Conservation (phyloP, 2,888 invertebrate genomes). For the Apoda limacodes region DNA sequence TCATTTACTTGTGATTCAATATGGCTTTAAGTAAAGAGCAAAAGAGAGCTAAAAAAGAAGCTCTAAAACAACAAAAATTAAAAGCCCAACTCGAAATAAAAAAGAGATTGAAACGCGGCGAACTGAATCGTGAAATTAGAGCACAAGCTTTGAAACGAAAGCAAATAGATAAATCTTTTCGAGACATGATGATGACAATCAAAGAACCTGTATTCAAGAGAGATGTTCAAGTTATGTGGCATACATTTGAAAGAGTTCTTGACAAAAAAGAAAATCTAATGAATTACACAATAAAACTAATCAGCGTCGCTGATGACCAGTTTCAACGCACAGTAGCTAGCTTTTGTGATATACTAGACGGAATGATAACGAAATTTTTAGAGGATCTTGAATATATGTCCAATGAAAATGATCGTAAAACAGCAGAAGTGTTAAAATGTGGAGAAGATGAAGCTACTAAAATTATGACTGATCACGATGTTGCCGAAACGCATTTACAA, state of each 20-base stretch:
- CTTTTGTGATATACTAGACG: constrained; percentile 73
- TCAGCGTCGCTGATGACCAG: constrained; percentile 73
- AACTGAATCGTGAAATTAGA: constrained; percentile 44
- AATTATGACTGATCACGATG: constrained; percentile 37
- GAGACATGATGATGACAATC: constrained; percentile 47
- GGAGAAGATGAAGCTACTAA: constrained; percentile 31
- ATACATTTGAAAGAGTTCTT: constrained; percentile 62
- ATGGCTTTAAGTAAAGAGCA: constrained; percentile 48
- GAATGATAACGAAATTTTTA: constrained; percentile 64
- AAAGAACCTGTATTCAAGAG: constrained; percentile 51
- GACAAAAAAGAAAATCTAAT: constrained; percentile 73
- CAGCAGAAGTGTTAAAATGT: constrained; percentile 30
- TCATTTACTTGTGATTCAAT: no score
- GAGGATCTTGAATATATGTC: constrained; percentile 40
- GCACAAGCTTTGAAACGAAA: constrained; percentile 35
- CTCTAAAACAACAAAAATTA: constrained; percentile 40
- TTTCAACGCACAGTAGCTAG: constrained; percentile 73
- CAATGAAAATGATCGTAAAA: constrained; percentile 36
- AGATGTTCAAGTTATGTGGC: constrained; percentile 53
- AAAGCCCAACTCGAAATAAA: constrained; percentile 31
- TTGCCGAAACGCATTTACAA: constrained; percentile 54
- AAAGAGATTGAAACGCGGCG: constrained; percentile 36
- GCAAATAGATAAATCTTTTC: constrained; percentile 45
- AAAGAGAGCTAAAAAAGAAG: constrained; percentile 48
- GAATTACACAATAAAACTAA: constrained; percentile 62